Percentiles rank a stretch among this genome's conserved stretches.
Conservation (phyloP, 2,888 invertebrate species). For the Erebia palarica region DNA sequence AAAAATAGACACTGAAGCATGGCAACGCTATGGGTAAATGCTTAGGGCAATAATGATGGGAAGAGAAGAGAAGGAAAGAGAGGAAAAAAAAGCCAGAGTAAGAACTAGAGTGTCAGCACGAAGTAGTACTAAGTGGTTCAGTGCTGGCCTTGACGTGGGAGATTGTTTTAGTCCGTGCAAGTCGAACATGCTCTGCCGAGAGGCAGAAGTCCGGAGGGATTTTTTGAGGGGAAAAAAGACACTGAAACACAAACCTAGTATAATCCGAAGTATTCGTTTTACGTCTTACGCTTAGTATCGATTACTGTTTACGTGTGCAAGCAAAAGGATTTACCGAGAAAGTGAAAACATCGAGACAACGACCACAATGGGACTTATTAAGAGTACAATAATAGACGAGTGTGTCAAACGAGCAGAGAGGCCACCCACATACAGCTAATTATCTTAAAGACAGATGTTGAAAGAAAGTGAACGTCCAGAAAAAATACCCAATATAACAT, state of each 20-base stretch:
- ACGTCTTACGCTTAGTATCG: slow-evolving; percentile 48
- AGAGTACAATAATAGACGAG: slow-evolving; percentile 57
- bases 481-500: slow-evolving; percentile 70
- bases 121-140: too few relatives aligned
- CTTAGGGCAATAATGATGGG: too few relatives aligned
- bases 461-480: slow-evolving; percentile 66
- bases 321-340: slow-evolving; percentile 68
- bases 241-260: not conserved
- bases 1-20: too few relatives aligned
- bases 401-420: slow-evolving; percentile 55
- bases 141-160: too few relatives aligned
- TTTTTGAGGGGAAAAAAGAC: not conserved
- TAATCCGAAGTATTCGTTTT: not conserved
- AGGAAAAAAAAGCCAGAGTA: too few relatives aligned
- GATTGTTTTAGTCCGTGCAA: too few relatives aligned
- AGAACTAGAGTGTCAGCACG: too few relatives aligned
- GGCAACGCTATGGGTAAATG: too few relatives aligned
- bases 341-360: slow-evolving; percentile 76
- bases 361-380: slow-evolving; percentile 63
- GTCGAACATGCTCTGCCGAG: too few relatives aligned
- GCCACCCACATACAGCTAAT: slow-evolving; percentile 71
- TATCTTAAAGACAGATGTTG: slow-evolving; percentile 72
- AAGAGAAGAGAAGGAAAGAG: too few relatives aligned
- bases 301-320: slow-evolving; percentile 66
- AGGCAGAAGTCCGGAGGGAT: too few relatives aligned